These are phyloP conservation scores for Spermophilus dauricus DNA, from an alignment of 2,113 vertebrate genomes.

Conservation along the genomic window DNA sequence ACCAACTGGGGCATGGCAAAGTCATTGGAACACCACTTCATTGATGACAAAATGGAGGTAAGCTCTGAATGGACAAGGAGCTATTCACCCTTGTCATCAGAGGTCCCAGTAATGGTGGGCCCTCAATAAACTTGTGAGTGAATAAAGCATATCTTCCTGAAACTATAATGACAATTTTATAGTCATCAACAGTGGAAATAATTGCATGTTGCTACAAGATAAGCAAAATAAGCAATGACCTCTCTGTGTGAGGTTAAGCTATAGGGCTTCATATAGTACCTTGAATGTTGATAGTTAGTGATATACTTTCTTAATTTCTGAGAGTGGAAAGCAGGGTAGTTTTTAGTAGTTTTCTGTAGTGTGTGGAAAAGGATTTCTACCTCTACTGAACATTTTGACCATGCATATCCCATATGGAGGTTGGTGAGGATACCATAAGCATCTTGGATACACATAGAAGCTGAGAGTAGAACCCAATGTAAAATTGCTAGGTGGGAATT, in stretches of 20 bases:
- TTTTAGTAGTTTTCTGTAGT: not conserved
- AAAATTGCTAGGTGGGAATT: not conserved
- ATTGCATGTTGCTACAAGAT: not conserved
- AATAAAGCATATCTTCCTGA: not conserved
- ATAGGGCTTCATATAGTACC: not conserved
- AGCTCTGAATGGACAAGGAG: not conserved
- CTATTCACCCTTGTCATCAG: not conserved
- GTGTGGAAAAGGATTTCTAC: not conserved
- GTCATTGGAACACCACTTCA: not conserved
- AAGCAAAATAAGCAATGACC: not conserved
- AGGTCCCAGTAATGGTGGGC: not conserved
- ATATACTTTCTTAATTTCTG: not conserved
- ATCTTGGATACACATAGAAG: not conserved
- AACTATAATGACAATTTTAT: not conserved
- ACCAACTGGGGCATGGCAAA: not conserved
- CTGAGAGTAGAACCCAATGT: not conserved
- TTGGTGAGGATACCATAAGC: not conserved
- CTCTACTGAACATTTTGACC: constrained; percentile 20
- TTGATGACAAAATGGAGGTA: not conserved
- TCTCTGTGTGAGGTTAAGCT: not conserved
- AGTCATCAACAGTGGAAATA: not conserved
- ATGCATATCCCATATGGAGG: not conserved
- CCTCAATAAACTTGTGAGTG: not conserved
- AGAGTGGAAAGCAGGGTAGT: not conserved
- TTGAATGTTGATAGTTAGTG: not conserved